A percentile compares a stretch with the other conserved stretches of the same genome.
phyloP scores from a whole-genome alignment of 2,888 invertebrate species.

The Herminia tarsipennalis region DNA sequence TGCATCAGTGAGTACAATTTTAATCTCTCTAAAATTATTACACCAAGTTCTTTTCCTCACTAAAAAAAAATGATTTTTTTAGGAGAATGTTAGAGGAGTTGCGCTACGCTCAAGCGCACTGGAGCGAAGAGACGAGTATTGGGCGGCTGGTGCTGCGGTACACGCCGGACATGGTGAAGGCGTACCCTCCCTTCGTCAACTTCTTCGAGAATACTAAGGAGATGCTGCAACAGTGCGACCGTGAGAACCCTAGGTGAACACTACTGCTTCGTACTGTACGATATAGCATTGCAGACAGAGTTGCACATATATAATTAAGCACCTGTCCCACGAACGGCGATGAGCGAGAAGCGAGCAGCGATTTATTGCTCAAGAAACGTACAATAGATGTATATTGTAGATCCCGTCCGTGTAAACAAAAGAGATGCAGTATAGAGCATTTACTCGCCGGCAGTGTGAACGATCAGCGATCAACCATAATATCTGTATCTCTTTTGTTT shows the following conservation, averaged over 20 bases:
- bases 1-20: slow-evolving; percentile 92
- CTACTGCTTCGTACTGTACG: background rate
- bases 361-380: too few relatives aligned
- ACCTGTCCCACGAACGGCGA: too few relatives aligned
- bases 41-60: background rate
- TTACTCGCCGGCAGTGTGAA: too few relatives aligned
- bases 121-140: slow-evolving; percentile 95
- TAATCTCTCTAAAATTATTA: too few relatives aligned
- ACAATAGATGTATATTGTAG: too few relatives aligned
- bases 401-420: too few relatives aligned
- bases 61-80: background rate
- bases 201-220: slow-evolving; percentile 99
- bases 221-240: slow-evolving; percentile 95
- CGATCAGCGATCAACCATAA: too few relatives aligned
- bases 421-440: too few relatives aligned
- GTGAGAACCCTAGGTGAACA: slow-evolving; percentile 91
- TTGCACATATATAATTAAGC: too few relatives aligned
- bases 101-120: slow-evolving; percentile 88
- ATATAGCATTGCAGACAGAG: background rate
- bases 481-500: too few relatives aligned
- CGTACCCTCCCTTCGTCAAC: slow-evolving; percentile 99
- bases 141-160: slow-evolving; percentile 95
- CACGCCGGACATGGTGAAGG: slow-evolving; percentile 94
- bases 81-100: slow-evolving; percentile 88
- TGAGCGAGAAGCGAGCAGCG: too few relatives aligned